Conservation (phyloP, 2,113 vertebrate genomes). For the Sapayoa aenigma region DNA sequence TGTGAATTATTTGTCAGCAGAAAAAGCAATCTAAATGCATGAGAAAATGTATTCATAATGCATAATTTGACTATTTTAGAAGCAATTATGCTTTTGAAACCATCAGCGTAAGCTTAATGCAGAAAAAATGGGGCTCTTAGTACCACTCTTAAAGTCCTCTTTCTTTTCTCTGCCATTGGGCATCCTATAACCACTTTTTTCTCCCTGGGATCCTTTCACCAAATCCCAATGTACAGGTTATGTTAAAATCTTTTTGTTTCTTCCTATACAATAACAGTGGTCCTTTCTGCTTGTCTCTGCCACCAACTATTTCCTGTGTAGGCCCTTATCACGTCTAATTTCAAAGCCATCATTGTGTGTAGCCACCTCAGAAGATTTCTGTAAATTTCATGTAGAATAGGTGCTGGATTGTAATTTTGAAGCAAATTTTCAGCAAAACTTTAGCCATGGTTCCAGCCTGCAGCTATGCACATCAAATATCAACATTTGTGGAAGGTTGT, state of each 20-base stretch:
- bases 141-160: background rate
- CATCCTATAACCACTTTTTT: background rate
- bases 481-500: background rate
- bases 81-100: constrained; percentile 28
- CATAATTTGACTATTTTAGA: constrained; percentile 16
- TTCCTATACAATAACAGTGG: background rate
- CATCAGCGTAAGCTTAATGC: background rate
- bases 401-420: background rate
- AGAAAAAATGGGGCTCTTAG: constrained; percentile 14
- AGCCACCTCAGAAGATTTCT: background rate
- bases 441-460: background rate
- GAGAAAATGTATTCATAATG: constrained; percentile 33
- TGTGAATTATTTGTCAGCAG: constrained; percentile 21
- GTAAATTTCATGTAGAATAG: background rate
- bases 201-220: background rate
- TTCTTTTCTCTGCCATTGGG: background rate
- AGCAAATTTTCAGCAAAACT: background rate
- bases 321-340: background rate
- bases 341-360: background rate
- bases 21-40: constrained; percentile 1
- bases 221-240: background rate
- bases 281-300: background rate
- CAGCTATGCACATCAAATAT: background rate
- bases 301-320: background rate
- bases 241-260: background rate